These are phyloP conservation scores for Condylura cristata DNA, from an alignment of 2,113 vertebrate species.

Conservation along the genomic window DNA sequence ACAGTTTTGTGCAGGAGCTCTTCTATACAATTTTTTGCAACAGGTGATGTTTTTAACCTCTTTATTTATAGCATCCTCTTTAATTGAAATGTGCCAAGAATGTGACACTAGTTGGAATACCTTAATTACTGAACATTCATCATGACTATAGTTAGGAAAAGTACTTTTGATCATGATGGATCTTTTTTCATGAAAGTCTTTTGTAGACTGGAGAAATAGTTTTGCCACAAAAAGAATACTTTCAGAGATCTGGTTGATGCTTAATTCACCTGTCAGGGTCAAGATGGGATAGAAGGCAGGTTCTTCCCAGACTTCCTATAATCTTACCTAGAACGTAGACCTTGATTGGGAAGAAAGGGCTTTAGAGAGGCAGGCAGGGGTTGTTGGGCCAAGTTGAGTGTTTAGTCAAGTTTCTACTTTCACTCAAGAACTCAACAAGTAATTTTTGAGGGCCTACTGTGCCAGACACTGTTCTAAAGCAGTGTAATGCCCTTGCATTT, in stretches of 20 bases:
- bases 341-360: background rate
- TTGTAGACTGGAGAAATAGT: slow-evolving; percentile 33
- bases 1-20: background rate
- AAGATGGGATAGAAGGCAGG: background rate
- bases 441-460: background rate
- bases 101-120: slow-evolving; percentile 77
- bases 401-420: background rate
- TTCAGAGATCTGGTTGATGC: background rate
- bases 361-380: background rate
- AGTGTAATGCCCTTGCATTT: background rate
- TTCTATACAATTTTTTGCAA: slow-evolving; percentile 32
- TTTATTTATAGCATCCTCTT: slow-evolving; percentile 82
- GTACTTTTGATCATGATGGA: slow-evolving; percentile 71
- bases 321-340: background rate
- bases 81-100: slow-evolving; percentile 79
- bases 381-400: background rate
- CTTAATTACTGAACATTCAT: slow-evolving; percentile 84
- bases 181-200: slow-evolving; percentile 73
- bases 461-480: background rate
- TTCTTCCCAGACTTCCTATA: background rate
- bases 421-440: background rate
- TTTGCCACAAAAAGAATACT: background rate
- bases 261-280: background rate
- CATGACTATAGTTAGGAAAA: slow-evolving; percentile 75
- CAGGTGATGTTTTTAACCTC: slow-evolving; percentile 47